Conservation (phyloP, 1,140 invertebrate genomes). For the Panulirus ornatus region DNA sequence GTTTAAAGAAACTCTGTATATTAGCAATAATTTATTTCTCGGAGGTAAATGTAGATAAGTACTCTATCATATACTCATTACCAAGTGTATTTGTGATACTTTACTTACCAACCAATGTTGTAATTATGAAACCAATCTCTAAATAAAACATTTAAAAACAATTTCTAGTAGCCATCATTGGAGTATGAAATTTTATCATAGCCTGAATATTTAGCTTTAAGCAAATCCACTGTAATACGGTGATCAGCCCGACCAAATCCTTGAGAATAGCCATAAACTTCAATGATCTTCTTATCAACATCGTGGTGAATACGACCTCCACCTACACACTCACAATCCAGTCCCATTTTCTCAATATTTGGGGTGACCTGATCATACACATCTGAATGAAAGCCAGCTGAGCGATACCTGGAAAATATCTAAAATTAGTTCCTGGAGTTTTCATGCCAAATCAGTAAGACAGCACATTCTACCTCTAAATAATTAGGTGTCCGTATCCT, state of each 20-base stretch:
- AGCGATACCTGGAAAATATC: conserved; percentile 76
- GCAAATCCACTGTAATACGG: conserved; percentile 84
- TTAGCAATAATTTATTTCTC: no score
- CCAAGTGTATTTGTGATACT: no score
- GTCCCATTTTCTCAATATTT: conserved; percentile 79
- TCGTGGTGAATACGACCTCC: conserved; percentile 92
- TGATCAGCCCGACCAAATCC: conserved; percentile 93
- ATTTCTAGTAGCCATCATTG: conserved; percentile 88
- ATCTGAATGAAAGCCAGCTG: conserved; percentile 86
- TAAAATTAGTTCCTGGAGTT: no score
- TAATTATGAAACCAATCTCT: no score
- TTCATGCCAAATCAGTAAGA: no score
- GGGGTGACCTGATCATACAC: conserved; percentile 84
- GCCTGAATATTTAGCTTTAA: conserved; percentile 86
- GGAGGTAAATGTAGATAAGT: no score
- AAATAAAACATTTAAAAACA: not conserved
- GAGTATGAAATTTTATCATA: conserved; percentile 86
- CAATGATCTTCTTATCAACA: conserved; percentile 84
- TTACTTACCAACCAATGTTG: no score
- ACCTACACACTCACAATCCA: conserved; percentile 87
- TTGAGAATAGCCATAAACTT: conserved; percentile 93
- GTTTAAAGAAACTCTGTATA: no score
- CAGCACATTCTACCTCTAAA: no score
- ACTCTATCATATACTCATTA: no score
- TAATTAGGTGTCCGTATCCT: no score